These are phyloP conservation scores for Agapostemon virescens DNA, from an alignment of 2,888 invertebrate genomes.

Conservation along the genomic window DNA sequence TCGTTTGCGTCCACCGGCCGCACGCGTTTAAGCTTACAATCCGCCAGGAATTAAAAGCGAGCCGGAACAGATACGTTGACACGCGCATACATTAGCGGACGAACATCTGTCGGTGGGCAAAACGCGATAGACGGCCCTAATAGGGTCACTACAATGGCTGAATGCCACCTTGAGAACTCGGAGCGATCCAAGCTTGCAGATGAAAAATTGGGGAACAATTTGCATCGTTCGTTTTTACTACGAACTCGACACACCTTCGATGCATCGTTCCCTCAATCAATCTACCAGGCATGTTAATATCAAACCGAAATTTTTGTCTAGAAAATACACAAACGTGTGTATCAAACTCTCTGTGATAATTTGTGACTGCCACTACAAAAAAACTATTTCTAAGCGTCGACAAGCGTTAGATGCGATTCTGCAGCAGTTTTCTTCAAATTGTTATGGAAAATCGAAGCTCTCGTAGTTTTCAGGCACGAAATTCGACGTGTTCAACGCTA, in stretches of 20 bases:
- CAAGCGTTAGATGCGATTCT: no score
- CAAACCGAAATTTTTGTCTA: no score
- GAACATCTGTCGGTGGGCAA: conserved; percentile 70
- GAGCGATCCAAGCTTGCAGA: conserved; percentile 45
- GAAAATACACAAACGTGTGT: no score
- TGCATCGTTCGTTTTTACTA: conserved; percentile 39
- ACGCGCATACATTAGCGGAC: conserved; percentile 73
- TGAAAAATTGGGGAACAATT: conserved; percentile 48
- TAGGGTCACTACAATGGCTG: conserved; percentile 64
- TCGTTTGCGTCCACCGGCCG: conserved; percentile 52
- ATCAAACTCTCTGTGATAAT: no score
- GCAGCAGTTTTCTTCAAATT: no score
- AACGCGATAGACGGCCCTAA: conserved; percentile 66
- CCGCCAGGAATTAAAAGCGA: conserved; percentile 64
- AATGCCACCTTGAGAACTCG: conserved; percentile 63
- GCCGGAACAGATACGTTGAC: conserved; percentile 70
- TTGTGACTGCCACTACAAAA: no score
- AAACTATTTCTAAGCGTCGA: no score
- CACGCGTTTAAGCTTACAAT: conserved; percentile 51
- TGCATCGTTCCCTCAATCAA: neutral
- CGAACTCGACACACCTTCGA: neutral
- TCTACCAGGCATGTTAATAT: no score
- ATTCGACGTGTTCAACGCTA: no score
- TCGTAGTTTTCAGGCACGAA: no score
- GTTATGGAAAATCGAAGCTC: no score